Percentiles rank a stretch among this genome's conserved stretches.
These are phyloP conservation scores for Aphrocallistes beatrix DNA, from an alignment of 37 sponge, comb jelly and placozoan genomes.

Conservation along the genomic window DNA sequence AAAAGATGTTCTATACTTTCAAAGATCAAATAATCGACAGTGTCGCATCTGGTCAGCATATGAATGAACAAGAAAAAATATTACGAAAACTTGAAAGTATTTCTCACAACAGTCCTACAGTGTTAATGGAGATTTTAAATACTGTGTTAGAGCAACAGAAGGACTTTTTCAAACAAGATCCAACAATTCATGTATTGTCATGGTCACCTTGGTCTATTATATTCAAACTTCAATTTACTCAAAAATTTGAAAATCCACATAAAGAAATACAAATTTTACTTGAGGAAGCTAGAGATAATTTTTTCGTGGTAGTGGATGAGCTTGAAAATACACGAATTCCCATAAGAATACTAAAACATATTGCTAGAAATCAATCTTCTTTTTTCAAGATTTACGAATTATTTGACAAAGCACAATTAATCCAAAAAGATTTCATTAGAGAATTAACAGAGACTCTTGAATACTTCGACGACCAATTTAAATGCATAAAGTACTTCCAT, in stretches of 20 bases:
- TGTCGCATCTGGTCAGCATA: background rate
- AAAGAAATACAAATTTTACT: too few relatives aligned
- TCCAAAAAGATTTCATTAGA: background rate
- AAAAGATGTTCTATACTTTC: background rate
- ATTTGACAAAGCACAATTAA: too few relatives aligned
- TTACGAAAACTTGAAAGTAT: background rate
- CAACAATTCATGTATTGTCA: background rate
- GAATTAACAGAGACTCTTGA: background rate
- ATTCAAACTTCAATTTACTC: too few relatives aligned
- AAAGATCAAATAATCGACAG: background rate
- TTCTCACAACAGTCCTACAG: background rate
- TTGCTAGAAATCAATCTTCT: too few relatives aligned
- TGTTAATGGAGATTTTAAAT: background rate
- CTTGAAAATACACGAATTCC: too few relatives aligned
- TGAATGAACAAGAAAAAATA: background rate
- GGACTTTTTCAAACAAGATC: background rate
- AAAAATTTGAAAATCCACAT: too few relatives aligned
- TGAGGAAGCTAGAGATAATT: too few relatives aligned
- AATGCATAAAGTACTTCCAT: background rate
- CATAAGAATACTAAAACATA: too few relatives aligned
- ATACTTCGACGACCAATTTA: background rate
- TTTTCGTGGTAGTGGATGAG: too few relatives aligned
- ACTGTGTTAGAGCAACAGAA: background rate
- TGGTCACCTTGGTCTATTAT: background rate
- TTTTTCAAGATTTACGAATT: too few relatives aligned